phyloP scores from a whole-genome alignment of 2,888 invertebrate genomes.

The Cyclophora punctaria region DNA sequence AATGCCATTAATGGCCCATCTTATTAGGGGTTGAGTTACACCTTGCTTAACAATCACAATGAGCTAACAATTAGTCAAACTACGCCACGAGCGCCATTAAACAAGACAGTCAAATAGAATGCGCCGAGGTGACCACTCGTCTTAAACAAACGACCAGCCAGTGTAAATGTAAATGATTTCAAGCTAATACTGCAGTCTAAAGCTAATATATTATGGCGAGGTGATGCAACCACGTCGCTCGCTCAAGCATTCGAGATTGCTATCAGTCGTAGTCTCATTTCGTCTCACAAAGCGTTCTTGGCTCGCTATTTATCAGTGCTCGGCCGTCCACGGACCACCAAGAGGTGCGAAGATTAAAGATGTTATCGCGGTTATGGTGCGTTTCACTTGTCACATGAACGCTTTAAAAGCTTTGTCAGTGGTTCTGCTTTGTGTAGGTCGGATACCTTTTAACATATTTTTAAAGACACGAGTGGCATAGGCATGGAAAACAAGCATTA shows the following conservation, averaged over 20 bases:
- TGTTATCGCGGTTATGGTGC: constrained; percentile 60
- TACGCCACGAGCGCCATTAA: too few species aligned
- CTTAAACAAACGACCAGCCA: too few species aligned
- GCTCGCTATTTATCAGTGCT: constrained; percentile 60
- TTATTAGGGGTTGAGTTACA: too few species aligned
- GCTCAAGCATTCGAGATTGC: constrained; percentile 61
- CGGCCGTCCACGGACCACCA: constrained; percentile 44
- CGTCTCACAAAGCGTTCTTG: constrained; percentile 58
- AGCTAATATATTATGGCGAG: too few species aligned
- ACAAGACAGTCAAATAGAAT: too few species aligned
- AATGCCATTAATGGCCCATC: too few species aligned
- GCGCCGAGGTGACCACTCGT: too few species aligned
- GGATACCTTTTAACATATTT: not conserved
- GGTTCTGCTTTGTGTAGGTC: not conserved
- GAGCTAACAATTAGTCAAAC: too few species aligned
- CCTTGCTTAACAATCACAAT: too few species aligned
- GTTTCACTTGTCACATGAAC: constrained; percentile 47
- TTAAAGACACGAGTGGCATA: not conserved
- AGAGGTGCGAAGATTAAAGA: constrained; percentile 75
- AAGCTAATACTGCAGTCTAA: not conserved
- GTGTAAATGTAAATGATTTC: too few species aligned
- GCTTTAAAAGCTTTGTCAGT: constrained; percentile 31
- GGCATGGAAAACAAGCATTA: too few species aligned
- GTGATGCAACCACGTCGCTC: constrained; percentile 24
- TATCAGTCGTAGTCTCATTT: constrained; percentile 67